These are phyloP conservation scores for Pterobdella sp. DNA, from an alignment of 2,888 invertebrate genomes.

Conservation along the genomic window DNA sequence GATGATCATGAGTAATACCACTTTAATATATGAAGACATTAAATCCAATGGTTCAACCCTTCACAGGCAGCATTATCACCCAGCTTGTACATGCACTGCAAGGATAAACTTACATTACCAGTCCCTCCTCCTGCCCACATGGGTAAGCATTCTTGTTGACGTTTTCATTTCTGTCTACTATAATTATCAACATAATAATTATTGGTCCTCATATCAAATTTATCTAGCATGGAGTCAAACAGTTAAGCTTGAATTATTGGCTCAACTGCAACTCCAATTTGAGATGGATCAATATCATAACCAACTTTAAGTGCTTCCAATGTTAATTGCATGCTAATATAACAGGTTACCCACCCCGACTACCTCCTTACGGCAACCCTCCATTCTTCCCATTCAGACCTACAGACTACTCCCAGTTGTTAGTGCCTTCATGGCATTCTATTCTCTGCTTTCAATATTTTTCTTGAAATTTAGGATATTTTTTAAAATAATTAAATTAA, in stretches of 20 bases:
- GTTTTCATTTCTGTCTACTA: too few relatives aligned
- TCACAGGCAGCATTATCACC: constrained; percentile 9
- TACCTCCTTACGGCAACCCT: constrained; percentile 1
- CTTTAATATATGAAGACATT: too few relatives aligned
- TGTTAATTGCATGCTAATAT: not conserved
- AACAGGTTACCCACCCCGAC: constrained; percentile 15
- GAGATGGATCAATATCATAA: too few relatives aligned
- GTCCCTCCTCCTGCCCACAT: not conserved
- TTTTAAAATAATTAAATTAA: not conserved
- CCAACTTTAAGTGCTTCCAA: too few relatives aligned
- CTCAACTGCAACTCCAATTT: too few relatives aligned
- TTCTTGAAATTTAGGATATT: not conserved
- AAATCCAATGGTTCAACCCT: too few relatives aligned
- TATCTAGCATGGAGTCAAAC: too few relatives aligned
- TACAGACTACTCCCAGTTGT: constrained; percentile 1
- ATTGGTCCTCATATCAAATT: too few relatives aligned
- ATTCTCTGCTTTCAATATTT: not conserved
- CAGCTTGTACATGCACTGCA: constrained; percentile 22
- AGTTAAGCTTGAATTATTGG: too few relatives aligned
- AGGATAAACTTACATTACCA: constrained; percentile 15
- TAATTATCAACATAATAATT: too few relatives aligned
- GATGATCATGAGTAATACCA: too few relatives aligned
- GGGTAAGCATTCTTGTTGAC: not conserved
- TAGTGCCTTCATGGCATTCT: not conserved
- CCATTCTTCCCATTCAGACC: constrained; percentile 13